A percentile compares a stretch with the other conserved stretches of the same genome.
These are phyloP conservation scores for Myiotriccus ornatus DNA, from an alignment of 2,797 vertebrate genomes.

Conservation along the genomic window DNA sequence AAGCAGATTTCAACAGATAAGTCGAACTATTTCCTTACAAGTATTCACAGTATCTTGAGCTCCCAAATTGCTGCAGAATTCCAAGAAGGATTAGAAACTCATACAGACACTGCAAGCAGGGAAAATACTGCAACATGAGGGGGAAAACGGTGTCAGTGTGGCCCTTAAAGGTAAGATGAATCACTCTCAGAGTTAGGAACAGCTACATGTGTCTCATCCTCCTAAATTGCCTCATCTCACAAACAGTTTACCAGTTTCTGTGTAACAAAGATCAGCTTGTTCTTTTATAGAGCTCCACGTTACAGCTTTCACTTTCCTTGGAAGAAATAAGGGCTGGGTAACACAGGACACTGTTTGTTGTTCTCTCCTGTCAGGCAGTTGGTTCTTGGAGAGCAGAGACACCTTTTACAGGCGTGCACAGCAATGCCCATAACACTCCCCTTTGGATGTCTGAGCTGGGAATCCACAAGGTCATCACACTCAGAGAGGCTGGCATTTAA, in stretches of 20 bases:
- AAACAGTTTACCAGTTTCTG: background rate
- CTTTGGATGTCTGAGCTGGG: background rate
- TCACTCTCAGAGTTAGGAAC: background rate
- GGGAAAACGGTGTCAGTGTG: background rate
- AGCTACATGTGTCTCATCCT: background rate
- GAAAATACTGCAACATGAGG: background rate
- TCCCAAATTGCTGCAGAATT: background rate
- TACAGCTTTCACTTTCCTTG: background rate
- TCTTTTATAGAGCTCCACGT: background rate
- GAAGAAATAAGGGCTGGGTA: background rate
- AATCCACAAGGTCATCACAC: background rate
- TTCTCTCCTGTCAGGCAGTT: background rate
- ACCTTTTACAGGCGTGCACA: background rate
- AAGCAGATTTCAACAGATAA: background rate
- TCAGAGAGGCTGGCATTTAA: background rate
- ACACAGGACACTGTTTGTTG: background rate
- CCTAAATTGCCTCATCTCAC: background rate
- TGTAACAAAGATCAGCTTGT: background rate
- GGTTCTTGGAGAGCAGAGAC: background rate
- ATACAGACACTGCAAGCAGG: background rate
- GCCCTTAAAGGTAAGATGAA: background rate
- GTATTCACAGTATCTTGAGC: background rate
- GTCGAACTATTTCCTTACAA: background rate
- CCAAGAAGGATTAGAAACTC: background rate
- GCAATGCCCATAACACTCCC: background rate